phyloP scores from a whole-genome alignment of 2,797 vertebrate genomes.

The Cossypha niveicapilla region DNA sequence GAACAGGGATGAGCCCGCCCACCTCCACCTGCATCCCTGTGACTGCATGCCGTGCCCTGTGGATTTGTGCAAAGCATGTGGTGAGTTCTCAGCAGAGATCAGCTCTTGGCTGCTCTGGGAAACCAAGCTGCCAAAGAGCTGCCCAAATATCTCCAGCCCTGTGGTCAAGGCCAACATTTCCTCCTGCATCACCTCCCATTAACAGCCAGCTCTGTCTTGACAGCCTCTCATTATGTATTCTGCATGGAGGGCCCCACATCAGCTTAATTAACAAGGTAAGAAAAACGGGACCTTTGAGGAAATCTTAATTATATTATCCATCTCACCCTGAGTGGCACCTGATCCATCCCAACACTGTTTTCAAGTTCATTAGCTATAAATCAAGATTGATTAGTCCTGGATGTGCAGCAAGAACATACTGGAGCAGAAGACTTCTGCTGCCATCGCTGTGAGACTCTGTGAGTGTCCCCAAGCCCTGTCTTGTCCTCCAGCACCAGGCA shows the following conservation, averaged over 20 bases:
- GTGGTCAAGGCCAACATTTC: neutral
- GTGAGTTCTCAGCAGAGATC: neutral
- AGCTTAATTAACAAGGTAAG: conserved; percentile 67
- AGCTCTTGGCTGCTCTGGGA: neutral
- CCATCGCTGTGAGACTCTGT: fast-evolving
- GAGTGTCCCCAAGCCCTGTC: neutral
- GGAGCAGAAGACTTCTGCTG: neutral
- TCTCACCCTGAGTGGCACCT: conserved; percentile 58
- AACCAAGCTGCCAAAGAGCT: neutral
- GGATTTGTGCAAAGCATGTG: fast-evolving
- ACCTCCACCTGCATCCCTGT: neutral
- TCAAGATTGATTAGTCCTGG: conserved; percentile 41
- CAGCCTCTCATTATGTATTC: conserved; percentile 28
- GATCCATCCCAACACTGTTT: conserved; percentile 47
- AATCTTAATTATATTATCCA: conserved; percentile 68
- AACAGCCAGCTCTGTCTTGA: neutral
- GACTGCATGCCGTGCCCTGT: fast-evolving
- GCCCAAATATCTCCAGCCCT: neutral
- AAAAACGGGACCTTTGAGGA: conserved; percentile 54
- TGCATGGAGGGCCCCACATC: neutral
- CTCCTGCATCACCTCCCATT: neutral
- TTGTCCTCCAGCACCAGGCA: neutral
- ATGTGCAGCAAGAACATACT: neutral
- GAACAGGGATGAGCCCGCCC: neutral
- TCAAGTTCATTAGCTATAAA: conserved; percentile 59